A percentile compares a stretch with the other conserved stretches of the same genome.
These are phyloP conservation scores for Allacma fusca DNA, from an alignment of 2,888 invertebrate genomes.

Conservation along the genomic window DNA sequence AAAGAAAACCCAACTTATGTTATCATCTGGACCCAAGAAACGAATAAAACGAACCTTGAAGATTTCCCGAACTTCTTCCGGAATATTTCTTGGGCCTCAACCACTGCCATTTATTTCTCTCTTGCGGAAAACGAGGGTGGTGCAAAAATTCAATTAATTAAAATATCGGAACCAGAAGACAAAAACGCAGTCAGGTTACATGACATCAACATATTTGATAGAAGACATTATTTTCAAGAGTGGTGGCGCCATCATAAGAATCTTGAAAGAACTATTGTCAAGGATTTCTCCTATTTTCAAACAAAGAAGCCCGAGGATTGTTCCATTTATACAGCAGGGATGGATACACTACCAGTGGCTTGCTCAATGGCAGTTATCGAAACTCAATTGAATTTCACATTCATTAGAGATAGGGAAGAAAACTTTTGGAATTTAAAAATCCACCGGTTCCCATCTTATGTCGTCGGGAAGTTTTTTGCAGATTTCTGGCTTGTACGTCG, in stretches of 20 bases:
- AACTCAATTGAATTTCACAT: not conserved
- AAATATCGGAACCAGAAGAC: not conserved
- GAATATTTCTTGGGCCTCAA: constrained; percentile 10
- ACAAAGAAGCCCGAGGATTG: not conserved
- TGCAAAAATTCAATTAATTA: not conserved
- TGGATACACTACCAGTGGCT: not conserved
- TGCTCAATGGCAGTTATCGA: not conserved
- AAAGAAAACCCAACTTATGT: too few species aligned
- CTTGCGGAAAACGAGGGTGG: too few species aligned
- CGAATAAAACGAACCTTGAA: too few species aligned
- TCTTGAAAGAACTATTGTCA: not conserved
- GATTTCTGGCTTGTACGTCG: constrained; percentile 21
- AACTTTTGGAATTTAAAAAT: not conserved
- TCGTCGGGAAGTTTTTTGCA: constrained; percentile 27
- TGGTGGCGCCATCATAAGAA: constrained; percentile 10
- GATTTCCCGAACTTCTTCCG: not conserved
- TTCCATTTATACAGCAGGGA: not conserved
- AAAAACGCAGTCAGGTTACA: not conserved
- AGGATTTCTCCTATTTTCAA: constrained; percentile 26
- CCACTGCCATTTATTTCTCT: constrained; percentile 20
- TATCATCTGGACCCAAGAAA: too few species aligned
- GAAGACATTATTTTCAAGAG: too few species aligned
- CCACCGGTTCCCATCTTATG: not conserved
- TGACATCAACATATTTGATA: not conserved
- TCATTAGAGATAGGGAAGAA: not conserved